Conservation (phyloP, 2,113 vertebrate genomes). For the Sylvia atricapilla region DNA sequence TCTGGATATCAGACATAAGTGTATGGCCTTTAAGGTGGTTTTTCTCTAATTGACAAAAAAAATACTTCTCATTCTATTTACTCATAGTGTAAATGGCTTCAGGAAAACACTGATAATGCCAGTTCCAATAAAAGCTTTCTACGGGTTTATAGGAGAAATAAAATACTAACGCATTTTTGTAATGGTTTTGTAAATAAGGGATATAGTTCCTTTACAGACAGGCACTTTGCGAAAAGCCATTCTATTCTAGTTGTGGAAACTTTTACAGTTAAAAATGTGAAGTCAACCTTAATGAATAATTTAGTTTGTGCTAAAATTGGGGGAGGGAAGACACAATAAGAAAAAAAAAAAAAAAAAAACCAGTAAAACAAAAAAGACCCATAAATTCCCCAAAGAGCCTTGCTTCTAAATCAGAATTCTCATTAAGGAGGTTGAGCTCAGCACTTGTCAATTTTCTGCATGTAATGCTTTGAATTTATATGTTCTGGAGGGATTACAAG, state of each 20-base stretch:
- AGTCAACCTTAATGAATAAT: background rate
- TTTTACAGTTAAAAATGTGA: background rate
- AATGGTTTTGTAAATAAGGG: background rate
- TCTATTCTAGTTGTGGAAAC: background rate
- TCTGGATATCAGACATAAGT: background rate
- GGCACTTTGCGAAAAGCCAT: background rate
- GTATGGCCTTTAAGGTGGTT: background rate
- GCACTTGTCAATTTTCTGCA: background rate
- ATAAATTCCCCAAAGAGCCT: background rate
- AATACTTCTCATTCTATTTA: background rate
- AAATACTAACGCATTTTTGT: background rate
- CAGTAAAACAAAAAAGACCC: fast-evolving
- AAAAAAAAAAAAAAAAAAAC: background rate
- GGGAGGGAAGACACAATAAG: background rate
- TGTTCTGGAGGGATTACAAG: background rate
- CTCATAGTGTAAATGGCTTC: background rate
- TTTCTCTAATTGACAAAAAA: background rate
- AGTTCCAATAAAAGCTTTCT: background rate
- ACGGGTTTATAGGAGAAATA: background rate
- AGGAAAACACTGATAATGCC: background rate
- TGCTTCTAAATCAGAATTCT: background rate
- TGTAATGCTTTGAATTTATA: background rate
- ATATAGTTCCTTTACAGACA: background rate
- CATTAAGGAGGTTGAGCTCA: background rate
- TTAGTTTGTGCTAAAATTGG: background rate